phyloP scores from a whole-genome alignment of 2,797 vertebrate species.

The Heterohyrax brucei region DNA sequence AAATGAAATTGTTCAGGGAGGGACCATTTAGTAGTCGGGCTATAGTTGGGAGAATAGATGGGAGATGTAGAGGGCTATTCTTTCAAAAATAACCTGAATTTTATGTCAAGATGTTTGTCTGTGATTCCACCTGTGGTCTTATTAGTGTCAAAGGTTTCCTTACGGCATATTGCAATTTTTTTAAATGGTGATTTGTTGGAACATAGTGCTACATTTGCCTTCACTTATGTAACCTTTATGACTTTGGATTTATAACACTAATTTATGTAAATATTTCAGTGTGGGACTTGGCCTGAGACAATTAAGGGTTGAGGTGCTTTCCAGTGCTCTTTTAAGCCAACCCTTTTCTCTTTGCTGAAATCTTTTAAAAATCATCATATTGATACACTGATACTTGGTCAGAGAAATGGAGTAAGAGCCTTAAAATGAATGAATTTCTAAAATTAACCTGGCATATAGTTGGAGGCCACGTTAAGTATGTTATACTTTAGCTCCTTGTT shows the following conservation, averaged over 20 bases:
- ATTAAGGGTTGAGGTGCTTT: not conserved
- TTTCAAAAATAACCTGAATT: conserved; percentile 24
- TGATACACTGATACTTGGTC: not conserved
- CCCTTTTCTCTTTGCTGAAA: not conserved
- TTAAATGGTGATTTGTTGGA: conserved; percentile 34
- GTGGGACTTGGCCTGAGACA: not conserved
- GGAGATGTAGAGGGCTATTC: not conserved
- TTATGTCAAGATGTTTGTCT: conserved; percentile 16
- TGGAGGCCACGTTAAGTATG: not conserved
- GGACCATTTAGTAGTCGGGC: not conserved
- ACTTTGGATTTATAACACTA: conserved; percentile 52
- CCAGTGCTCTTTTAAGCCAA: conserved; percentile 11
- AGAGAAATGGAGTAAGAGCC: conserved; percentile 2
- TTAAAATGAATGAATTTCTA: conserved; percentile 39
- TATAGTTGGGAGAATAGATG: not conserved
- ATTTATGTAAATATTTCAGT: not conserved
- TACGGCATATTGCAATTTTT: conserved; percentile 40
- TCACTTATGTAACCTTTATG: not conserved
- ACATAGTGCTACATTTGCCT: not conserved
- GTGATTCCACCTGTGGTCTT: not conserved
- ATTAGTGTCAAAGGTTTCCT: conserved; percentile 24
- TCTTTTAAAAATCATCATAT: conserved; percentile 7
- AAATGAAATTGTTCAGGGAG: conserved; percentile 58
- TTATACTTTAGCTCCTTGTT: conserved; percentile 9
- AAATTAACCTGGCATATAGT: conserved; percentile 28